Base-by-base conservation (phyloP, 2,113 vertebrate species). In the Furnarius figulus region DNA sequence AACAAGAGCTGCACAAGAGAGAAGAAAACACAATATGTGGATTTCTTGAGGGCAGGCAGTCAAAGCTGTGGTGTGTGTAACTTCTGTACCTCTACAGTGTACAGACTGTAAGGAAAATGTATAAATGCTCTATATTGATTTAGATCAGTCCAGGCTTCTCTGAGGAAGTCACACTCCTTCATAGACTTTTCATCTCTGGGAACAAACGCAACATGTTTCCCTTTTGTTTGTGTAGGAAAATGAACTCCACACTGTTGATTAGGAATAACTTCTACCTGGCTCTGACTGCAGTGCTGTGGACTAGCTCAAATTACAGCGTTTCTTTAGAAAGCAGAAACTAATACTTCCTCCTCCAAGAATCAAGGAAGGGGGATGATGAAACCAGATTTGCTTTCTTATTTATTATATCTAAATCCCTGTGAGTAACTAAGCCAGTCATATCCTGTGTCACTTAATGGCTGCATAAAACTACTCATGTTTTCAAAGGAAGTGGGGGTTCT, bases 341-440 rank as follows among this genome's bases (percentile, higher is more conserved):
- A 53, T 50, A 30, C 27, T 83, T 91, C 24, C 68, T 39, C 30
- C 50, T 14, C 31, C 17, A 84, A 52, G 52, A 87, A 87, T 50
- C 37, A 47, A 88, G 42, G 72, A 37, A 85, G 15, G 40, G 28
- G n/a, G 37, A 63, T 30, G 42, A 86, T 1, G 24, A 88, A 89
- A 83, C 12, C 50, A 75, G 77, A 79, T 89, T 72, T 94, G 28
- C 47, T 79, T 89, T 95, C 42, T 72, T 87, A 89, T 81, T 95
- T 92, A 65, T 85, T 67, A 47, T 83, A 89, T 62, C 80, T 83
- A 50, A 92, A 94, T 50, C 56, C 67, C 59, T 50, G 33, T 95
- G 96, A 97, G 86, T 93, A 93, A 97, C 28, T 74, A 52, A 19
- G 31, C 58, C 21, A 88, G 78, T 96, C 96, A 97, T 77, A 96